Percentiles rank a stretch among this genome's conserved stretches.
These are phyloP conservation scores for Silurus aristotelis DNA, from an alignment of 2,797 vertebrate species.

Conservation along the genomic window DNA sequence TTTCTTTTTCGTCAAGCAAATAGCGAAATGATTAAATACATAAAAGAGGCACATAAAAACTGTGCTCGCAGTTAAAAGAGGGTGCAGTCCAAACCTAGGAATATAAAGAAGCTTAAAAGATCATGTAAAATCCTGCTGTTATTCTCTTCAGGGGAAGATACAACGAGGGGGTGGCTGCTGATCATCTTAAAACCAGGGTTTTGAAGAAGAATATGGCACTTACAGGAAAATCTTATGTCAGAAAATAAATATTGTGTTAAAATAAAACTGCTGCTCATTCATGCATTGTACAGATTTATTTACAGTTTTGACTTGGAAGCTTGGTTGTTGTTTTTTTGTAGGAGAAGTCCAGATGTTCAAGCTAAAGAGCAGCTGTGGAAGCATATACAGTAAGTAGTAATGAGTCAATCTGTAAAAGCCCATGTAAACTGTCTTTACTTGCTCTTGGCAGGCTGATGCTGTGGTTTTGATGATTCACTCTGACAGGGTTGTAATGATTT, in stretches of 20 bases:
- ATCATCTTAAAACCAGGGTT: background rate
- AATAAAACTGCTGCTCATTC: background rate
- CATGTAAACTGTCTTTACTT: background rate
- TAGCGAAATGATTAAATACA: background rate
- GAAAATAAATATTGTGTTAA: background rate
- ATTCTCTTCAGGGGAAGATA: background rate
- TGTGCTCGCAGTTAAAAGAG: background rate
- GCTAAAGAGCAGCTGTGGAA: conserved; percentile 88
- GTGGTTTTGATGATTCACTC: conserved; percentile 5
- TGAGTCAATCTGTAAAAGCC: background rate
- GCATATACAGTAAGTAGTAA: conserved; percentile 85
- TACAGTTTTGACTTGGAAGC: background rate
- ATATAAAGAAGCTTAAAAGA: background rate
- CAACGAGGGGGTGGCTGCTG: background rate
- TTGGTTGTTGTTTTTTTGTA: conserved; percentile 57
- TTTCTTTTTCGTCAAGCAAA: background rate
- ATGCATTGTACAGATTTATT: background rate
- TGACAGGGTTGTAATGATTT: background rate
- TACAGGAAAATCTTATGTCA: background rate
- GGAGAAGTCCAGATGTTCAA: conserved; percentile 85
- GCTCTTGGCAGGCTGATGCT: background rate
- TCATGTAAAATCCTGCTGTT: background rate
- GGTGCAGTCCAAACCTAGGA: background rate
- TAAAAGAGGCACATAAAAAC: background rate
- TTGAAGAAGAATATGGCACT: background rate